These are phyloP conservation scores for Encarsia formosa DNA, from an alignment of 2,888 invertebrate species.

Conservation along the genomic window DNA sequence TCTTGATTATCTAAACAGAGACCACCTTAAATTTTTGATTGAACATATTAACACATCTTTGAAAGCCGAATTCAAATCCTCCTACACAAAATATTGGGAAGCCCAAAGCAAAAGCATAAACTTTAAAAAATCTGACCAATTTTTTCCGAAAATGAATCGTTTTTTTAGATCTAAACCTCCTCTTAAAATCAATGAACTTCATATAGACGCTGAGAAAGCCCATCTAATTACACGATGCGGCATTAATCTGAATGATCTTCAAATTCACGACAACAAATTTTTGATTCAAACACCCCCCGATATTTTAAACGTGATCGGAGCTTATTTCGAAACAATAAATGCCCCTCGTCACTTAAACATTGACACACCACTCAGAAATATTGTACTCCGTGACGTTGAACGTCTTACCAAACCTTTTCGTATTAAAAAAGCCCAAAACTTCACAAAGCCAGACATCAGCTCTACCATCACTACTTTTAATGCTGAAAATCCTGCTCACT, in stretches of 20 bases:
- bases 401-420: background rate
- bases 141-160: background rate
- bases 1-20: too few species aligned
- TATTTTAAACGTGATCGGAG: background rate
- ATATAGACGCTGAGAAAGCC: too few species aligned
- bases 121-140: background rate
- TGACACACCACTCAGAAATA: background rate
- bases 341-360: background rate
- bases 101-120: background rate
- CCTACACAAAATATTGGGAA: background rate
- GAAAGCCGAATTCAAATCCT: background rate
- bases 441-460: too few species aligned
- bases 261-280: background rate
- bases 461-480: background rate
- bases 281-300: background rate
- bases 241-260: too few species aligned
- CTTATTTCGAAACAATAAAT: background rate
- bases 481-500: background rate
- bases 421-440: too few species aligned
- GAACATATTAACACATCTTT: background rate
- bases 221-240: background rate
- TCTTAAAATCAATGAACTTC: background rate
- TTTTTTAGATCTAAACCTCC: background rate
- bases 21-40: too few species aligned
- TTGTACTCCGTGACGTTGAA: background rate